Base-by-base conservation (phyloP, 2,888 invertebrate genomes). In the Thysanoteuthis rhombus region DNA sequence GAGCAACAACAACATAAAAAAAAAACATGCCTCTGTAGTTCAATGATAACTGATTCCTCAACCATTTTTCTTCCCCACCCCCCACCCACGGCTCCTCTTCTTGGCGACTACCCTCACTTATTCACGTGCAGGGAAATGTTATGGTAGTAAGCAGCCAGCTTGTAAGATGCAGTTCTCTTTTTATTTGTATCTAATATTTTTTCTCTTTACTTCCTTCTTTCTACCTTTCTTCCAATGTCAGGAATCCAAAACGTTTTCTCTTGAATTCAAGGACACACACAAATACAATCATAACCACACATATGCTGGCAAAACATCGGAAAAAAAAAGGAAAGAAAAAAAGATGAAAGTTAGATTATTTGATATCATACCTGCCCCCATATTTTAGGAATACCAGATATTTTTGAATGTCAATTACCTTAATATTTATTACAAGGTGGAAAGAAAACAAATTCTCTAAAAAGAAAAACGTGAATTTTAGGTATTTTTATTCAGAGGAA, bases 81-180 rank as follows among this genome's bases (percentile, higher is more conserved):
- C n/a, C 19, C 36, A n/a, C n/a, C 75, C 75, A 10, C 1, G n/a
- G 12, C 75, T 75, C 36, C 75, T 75, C n/a, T 75, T 75, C 75
- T 75, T 36, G n/a, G n/a, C 19, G 75, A 75, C 75, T 75, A 75
- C 75, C n/a, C 75, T 36, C 75, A n/a, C 75, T 75, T 75, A 12
- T 75, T 75, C 75, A 75, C n/a, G n/a, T 75, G 75, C 75, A 75
- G 75, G n/a, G 75, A 75, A 75, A 75, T 75, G n/a, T 75, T 75
- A 75, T 75, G 75, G 75, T 75, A 75, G 75, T 75, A 75, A 75
- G 75, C n/a, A n/a, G n/a, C 75, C n/a, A 75, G 12, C 75, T 75
- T n/a, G 8, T n/a, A 75, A 1, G n/a, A 75, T 36, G 75, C 75
- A 16, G n/a, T 36, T 10, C 12, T 75, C 12, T 36, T n/a, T 75